phyloP scores from a whole-genome alignment of 2,113 vertebrate genomes.

The Sebastes fasciatus region DNA sequence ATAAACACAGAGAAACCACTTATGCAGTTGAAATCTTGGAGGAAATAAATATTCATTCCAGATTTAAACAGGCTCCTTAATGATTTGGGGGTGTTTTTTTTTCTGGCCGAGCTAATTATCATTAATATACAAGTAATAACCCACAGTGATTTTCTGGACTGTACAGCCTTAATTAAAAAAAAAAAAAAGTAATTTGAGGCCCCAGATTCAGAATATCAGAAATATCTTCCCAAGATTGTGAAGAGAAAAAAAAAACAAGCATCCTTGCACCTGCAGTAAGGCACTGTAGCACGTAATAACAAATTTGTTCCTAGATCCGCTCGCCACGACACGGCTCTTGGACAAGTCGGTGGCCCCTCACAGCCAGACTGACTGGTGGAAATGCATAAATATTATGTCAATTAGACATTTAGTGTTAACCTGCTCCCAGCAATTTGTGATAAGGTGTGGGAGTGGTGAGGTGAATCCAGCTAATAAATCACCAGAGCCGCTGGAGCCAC shows the following conservation, averaged over 20 bases:
- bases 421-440: conserved; percentile 87
- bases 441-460: conserved; percentile 84
- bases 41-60: conserved; percentile 19
- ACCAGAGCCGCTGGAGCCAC: conserved; percentile 73
- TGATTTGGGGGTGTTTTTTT: background rate
- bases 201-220: background rate
- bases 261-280: conserved; percentile 10
- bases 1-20: conserved; percentile 18
- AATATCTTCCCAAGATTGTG: background rate
- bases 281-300: conserved; percentile 32
- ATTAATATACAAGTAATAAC: conserved; percentile 15
- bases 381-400: conserved; percentile 87
- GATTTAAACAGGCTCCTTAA: background rate
- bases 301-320: background rate
- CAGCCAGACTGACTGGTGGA: conserved; percentile 76
- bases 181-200: background rate
- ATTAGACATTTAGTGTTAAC: conserved; percentile 83
- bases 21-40: conserved; percentile 42
- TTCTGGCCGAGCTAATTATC: conserved; percentile 15
- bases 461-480: conserved; percentile 88
- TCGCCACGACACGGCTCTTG: conserved; percentile 29
- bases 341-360: conserved; percentile 21
- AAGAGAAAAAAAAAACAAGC: background rate
- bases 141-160: background rate
- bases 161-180: background rate